Conservation (phyloP, 2,888 invertebrate species). For the Cephalotes varians region DNA sequence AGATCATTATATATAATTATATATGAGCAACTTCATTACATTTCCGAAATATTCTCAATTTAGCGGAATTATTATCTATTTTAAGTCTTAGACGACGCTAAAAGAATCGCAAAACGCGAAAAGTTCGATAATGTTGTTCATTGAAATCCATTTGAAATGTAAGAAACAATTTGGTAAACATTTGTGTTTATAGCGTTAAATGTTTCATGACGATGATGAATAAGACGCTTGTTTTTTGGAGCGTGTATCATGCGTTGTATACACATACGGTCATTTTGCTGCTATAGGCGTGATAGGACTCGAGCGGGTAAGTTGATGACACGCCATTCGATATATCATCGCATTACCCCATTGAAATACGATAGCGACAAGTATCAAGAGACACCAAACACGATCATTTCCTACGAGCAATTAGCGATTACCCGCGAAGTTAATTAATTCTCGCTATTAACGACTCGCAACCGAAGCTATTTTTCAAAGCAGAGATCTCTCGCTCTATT, state of each 20-base stretch:
- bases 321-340: slow-evolving; percentile 1
- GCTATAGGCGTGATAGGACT: not conserved
- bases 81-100: not conserved
- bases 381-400: not conserved
- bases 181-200: not conserved
- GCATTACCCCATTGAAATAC: not conserved
- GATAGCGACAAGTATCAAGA: not conserved
- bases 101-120: not conserved
- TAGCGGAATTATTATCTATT: not conserved
- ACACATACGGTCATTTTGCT: not conserved
- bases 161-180: not conserved
- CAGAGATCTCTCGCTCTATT: not conserved
- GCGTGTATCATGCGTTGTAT: not conserved
- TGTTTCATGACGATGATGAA: not conserved
- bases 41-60: not conserved
- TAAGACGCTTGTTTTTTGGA: not conserved
- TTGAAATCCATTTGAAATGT: not conserved
- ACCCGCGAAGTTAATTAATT: not conserved
- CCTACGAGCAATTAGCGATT: slow-evolving; percentile 3
- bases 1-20: too few relatives aligned
- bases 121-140: not conserved
- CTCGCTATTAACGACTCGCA: not conserved
- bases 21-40: not conserved
- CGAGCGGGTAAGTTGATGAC: not conserved
- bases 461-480: not conserved